Percentiles rank a stretch among this genome's conserved stretches.
phyloP scores from a whole-genome alignment of 2,888 invertebrate species.

The Saturnia pavonia region DNA sequence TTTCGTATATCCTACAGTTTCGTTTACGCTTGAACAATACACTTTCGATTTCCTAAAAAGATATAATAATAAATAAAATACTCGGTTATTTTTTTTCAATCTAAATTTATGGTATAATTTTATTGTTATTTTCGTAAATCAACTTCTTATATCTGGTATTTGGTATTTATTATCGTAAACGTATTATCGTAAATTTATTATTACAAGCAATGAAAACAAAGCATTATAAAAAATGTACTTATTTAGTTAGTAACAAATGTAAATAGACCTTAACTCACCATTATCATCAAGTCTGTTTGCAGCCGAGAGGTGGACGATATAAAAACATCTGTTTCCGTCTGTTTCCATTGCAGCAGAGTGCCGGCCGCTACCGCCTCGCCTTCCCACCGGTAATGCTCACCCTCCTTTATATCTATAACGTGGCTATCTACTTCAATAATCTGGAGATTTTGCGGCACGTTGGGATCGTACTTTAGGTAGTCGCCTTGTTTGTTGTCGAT shows the following conservation, averaged over 20 bases:
- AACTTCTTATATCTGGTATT: background rate
- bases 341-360: conserved; percentile 61
- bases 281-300: conserved; percentile 69
- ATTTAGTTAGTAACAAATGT: background rate
- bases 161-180: background rate
- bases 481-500: conserved; percentile 57
- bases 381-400: conserved; percentile 50
- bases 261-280: conserved; percentile 51
- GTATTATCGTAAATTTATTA: background rate
- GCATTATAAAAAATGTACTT: background rate
- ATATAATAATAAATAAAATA: too few relatives aligned
- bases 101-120: too few relatives aligned
- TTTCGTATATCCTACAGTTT: too few relatives aligned
- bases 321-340: conserved; percentile 61
- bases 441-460: conserved; percentile 71
- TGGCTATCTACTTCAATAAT: conserved; percentile 71
- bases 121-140: background rate
- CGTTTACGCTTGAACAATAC: too few relatives aligned
- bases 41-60: too few relatives aligned
- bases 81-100: too few relatives aligned
- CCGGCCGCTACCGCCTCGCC: conserved; percentile 67
- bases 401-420: conserved; percentile 69
- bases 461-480: conserved; percentile 72
- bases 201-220: background rate
- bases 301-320: conserved; percentile 62